Base-by-base conservation (phyloP, 2,888 invertebrate species). In the Cheilosia variabilis region DNA sequence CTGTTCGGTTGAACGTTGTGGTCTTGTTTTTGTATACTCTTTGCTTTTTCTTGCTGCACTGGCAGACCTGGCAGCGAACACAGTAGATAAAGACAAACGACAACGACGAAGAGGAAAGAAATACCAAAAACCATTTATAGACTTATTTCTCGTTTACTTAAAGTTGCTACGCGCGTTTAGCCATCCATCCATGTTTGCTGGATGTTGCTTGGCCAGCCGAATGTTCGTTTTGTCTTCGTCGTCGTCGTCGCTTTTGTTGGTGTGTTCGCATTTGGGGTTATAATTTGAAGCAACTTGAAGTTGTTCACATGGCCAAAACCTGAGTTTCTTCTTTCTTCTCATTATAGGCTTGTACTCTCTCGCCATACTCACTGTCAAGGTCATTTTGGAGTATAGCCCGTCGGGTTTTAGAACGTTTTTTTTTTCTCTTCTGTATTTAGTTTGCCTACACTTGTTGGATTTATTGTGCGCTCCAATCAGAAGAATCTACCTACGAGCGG, bases 291-390 rank as follows among this genome's bases (percentile, higher is more conserved):
- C 84, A 80, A 84, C 69, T 71, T 71, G 50, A 80, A 80, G 80
- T 75, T 80, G 84, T 50, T 84, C 75, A 60, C 69, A 84, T 80
- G 84, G 80, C 80, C 84, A 79, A 84, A 84, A 84, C 84, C 80
- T 75, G 84, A 84, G 84, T 80, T 84, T 84, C 84, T 84, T 84
- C 84, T 84, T 84, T 84, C 80, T 80, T 80, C 75, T 75, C 75
- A 71, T 80, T 71, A n/a, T n/a, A 84, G 80, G 71, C 75, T 84
- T 79, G 69, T 80, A 84, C 84, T 75, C 84, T 84, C 80, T 80
- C 65, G 63, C 79, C 62, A 79, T 75, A 84, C 80, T 84, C 84
- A 84, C 75, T 84, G 84, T 84, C 84, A 84, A 84, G 84, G 84
- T 84, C 84, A 84, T 84, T 80, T 84, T 84, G 80, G 71, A 84